These are phyloP conservation scores for Hydropsyche betteni DNA, from an alignment of 2,888 invertebrate species.

Conservation along the genomic window DNA sequence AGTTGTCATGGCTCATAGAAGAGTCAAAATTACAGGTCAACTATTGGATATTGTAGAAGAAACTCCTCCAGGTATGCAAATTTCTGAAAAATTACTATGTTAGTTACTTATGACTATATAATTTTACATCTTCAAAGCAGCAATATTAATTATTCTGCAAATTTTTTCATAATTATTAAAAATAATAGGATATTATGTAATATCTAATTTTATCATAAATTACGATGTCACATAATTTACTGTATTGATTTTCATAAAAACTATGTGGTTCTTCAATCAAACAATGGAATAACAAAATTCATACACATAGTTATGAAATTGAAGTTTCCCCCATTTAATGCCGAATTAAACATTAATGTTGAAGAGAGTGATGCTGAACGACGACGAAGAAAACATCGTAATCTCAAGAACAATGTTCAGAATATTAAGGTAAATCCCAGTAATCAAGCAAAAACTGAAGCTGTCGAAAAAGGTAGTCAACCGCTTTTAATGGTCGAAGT, in stretches of 20 bases:
- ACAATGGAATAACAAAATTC: not conserved
- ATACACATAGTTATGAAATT: slow-evolving; percentile 74
- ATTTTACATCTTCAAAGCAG: not conserved
- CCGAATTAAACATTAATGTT: slow-evolving; percentile 82
- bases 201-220: slow-evolving; percentile 4
- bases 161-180: slow-evolving; percentile 21
- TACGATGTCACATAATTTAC: slow-evolving; percentile 31
- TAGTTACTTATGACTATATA: too few species aligned
- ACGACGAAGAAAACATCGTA: slow-evolving; percentile 64
- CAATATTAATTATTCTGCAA: not conserved
- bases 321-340: slow-evolving; percentile 84
- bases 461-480: slow-evolving; percentile 54
- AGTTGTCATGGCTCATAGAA: slow-evolving; percentile 93
- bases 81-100: not conserved
- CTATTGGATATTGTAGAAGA: slow-evolving; percentile 78
- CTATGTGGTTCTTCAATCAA: slow-evolving; percentile 27
- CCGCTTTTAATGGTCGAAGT: slow-evolving; percentile 91
- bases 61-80: slow-evolving; percentile 63
- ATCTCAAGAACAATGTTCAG: slow-evolving; percentile 54
- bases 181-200: slow-evolving; percentile 6
- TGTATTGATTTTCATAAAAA: slow-evolving; percentile 35
- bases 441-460: slow-evolving; percentile 22
- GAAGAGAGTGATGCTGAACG: slow-evolving; percentile 75
- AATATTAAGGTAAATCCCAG: slow-evolving; percentile 20
- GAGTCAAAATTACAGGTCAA: slow-evolving; percentile 83